Base-by-base conservation (phyloP, 1,140 invertebrate genomes). In the Drosophila bifasciata region DNA sequence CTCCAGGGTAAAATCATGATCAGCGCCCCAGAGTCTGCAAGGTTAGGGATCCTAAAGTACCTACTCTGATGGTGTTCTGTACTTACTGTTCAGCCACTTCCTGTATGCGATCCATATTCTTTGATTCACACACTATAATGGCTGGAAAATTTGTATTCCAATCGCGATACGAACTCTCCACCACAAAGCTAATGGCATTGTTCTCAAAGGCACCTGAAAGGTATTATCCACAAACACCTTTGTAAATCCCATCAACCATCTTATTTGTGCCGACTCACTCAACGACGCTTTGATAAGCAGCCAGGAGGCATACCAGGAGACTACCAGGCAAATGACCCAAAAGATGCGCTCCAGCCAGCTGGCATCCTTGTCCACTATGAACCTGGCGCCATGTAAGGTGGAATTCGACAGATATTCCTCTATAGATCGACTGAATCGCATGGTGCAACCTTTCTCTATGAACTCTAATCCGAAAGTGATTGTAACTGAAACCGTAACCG, bases 131-230 rank as follows among this genome's bases (percentile, higher is more conserved):
- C 13, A 95, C 92, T 17, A 93, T 93, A 41, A 96, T 89, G 0
- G 95, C 93, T 0, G 95, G 95, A 62, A 96, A 95, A 21, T 94
- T 79, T 0, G 95, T 95, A 66, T 94, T 91, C 95, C 95, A 96
- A 60, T 95, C 93, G 13, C 94, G 92, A 80, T 95, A 96, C 1
- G 93, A 94, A 1, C 94, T 95, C 64, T 96, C 95, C 13, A 94
- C 93, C 5, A 94, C 95, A 75, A 96, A 95, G 51, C 94, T 95
- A 52, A 95, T 94, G 0, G 95, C 92, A 89, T 91, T 91, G 28
- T 92, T 90, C 48, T 90, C 78, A 63, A 89, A 92, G 45, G 81
- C 91, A 43, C 78, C 91, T 91, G 19, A 52, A 76, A 48, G 43
- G 44, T 17, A 43, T 25, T 17, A 43, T 25, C 7, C 8, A 28